Evolutionary conservation across 2,113 vertebrate species (phyloP).

Genomic region (Ginglymostoma cirratum): DNA sequence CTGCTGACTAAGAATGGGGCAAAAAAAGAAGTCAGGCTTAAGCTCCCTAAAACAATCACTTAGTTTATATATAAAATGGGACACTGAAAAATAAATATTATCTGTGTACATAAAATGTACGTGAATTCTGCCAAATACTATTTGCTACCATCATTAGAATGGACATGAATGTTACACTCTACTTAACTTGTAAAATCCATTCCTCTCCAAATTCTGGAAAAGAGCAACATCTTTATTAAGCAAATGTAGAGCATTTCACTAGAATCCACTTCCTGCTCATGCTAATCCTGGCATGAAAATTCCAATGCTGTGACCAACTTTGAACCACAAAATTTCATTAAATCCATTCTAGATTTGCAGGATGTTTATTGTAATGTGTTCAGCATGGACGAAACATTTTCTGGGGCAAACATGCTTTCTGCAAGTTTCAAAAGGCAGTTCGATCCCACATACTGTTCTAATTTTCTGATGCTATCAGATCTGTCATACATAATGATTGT

Average conservation of each 20-base stretch:
- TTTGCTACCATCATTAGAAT: background rate
- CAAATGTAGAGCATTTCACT: conserved; percentile 20
- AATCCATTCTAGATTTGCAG: conserved; percentile 24
- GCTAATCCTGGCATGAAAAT: conserved; percentile 35
- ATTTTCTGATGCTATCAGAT: conserved; percentile 35
- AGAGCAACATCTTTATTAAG: background rate
- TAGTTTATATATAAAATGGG: background rate
- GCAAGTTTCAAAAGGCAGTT: conserved; percentile 24
- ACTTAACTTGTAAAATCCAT: background rate
- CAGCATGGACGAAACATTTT: conserved; percentile 26
- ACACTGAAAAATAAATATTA: background rate
- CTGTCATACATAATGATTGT: conserved; percentile 19
- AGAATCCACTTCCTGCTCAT: conserved; percentile 34
- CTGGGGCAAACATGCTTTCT: conserved; percentile 8
- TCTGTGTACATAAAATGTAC: background rate
- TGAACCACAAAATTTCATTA: conserved; percentile 37
- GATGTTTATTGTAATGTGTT: conserved; percentile 35
- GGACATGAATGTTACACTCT: background rate
- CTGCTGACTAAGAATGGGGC: background rate
- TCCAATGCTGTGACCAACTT: conserved; percentile 29
- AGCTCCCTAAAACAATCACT: background rate
- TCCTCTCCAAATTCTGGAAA: background rate
- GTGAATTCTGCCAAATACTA: background rate
- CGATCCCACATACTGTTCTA: conserved; percentile 27
- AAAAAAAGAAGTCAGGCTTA: background rate